A percentile compares a stretch with the other conserved stretches of the same genome.
Conservation (phyloP, 2,113 vertebrate species). For the Psettodes erumei region DNA sequence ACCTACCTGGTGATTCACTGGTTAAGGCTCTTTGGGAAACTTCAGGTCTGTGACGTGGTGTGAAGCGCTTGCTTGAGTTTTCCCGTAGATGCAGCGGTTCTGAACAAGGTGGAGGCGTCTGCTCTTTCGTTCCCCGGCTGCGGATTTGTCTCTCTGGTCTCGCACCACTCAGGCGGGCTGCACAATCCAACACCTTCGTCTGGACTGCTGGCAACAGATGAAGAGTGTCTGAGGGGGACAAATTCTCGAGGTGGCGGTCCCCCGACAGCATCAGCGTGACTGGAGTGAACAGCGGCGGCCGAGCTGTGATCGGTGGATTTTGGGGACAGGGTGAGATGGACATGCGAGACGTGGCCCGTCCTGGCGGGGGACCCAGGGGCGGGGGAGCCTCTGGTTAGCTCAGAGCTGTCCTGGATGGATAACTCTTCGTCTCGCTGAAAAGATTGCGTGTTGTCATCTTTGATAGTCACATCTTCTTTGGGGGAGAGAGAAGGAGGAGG, state of each 20-base stretch:
- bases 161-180: constrained; percentile 61
- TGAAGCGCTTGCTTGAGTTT: constrained; percentile 22
- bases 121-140: constrained; percentile 35
- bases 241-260: constrained; percentile 21
- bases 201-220: constrained; percentile 31
- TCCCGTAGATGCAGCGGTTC: constrained; percentile 64
- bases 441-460: not conserved
- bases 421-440: not conserved
- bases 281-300: not conserved
- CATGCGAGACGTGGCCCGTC: constrained; percentile 75
- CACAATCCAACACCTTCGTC: constrained; percentile 64
- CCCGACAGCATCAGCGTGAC: not conserved
- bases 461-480: constrained; percentile 1
- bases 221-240: constrained; percentile 21
- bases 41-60: constrained; percentile 1
- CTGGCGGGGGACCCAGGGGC: constrained; percentile 4
- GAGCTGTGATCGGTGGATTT: constrained; percentile 48
- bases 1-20: constrained; percentile 57
- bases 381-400: not conserved
- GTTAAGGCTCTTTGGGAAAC: constrained; percentile 17
- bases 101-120: constrained; percentile 78
- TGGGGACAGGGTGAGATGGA: constrained; percentile 84
- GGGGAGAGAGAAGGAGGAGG: not conserved
- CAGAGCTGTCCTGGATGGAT: not conserved
- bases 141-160: constrained; percentile 44